Conservation (phyloP, 2,888 invertebrate genomes). For the Tetheella fluctuosa region DNA sequence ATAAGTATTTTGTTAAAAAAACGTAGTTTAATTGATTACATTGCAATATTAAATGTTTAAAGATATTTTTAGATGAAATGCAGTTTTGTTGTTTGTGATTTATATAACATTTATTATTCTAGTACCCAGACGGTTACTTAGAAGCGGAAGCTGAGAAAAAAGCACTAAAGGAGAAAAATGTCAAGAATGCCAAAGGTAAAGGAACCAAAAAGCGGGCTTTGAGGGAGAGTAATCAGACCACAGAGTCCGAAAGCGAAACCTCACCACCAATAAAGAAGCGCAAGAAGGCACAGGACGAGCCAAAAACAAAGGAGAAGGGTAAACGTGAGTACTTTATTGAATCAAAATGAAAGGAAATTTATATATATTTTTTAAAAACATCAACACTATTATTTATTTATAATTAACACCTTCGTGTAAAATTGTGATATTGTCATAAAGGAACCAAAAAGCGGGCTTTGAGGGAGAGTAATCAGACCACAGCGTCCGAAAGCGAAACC, state of each 20-base stretch:
- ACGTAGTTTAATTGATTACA: no score
- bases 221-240: slow-evolving; percentile 53
- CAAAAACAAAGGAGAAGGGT: slow-evolving; percentile 26
- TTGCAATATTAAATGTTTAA: no score
- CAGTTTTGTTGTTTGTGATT: no score
- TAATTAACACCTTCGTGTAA: no score
- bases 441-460: slow-evolving; percentile 52
- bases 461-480: slow-evolving; percentile 53
- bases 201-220: slow-evolving; percentile 52
- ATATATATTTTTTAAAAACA: neutral
- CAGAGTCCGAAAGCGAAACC: slow-evolving; percentile 47
- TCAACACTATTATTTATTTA: neutral
- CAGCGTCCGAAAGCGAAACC: slow-evolving; percentile 47
- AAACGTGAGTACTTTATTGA: slow-evolving; percentile 26
- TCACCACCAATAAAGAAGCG: slow-evolving; percentile 52
- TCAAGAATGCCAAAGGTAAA: slow-evolving; percentile 38
- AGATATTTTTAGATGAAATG: no score
- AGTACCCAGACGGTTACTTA: slow-evolving; percentile 90
- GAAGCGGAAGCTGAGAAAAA: slow-evolving; percentile 85
- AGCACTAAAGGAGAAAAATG: slow-evolving; percentile 55
- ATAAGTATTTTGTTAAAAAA: no score
- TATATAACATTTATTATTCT: slow-evolving; percentile 21
- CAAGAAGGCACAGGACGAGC: slow-evolving; percentile 29
- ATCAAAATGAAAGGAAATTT: neutral
- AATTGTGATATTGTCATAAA: no score